phyloP scores from a whole-genome alignment of 2,888 invertebrate species.

The Actias luna region DNA sequence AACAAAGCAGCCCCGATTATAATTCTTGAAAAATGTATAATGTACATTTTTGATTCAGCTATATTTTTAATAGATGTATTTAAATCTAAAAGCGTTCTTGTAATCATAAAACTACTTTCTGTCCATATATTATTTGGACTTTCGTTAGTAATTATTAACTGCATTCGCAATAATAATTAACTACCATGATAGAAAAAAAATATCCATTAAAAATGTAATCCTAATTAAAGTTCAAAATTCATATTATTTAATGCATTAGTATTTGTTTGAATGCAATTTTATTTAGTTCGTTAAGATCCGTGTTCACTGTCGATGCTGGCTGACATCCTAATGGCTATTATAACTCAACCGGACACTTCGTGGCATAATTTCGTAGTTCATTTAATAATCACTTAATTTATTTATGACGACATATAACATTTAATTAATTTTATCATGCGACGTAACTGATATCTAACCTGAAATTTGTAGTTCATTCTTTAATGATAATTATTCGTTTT shows the following conservation, averaged over 20 bases:
- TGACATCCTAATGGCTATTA: constrained; percentile 53
- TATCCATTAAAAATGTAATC: too few relatives aligned
- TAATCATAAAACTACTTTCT: too few relatives aligned
- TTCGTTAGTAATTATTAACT: too few relatives aligned
- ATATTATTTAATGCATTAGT: neutral
- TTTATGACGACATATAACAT: constrained; percentile 17
- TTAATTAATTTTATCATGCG: constrained; percentile 1
- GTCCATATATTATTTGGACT: too few relatives aligned
- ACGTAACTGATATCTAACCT: neutral
- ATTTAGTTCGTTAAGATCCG: neutral
- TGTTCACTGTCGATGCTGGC: constrained; percentile 39
- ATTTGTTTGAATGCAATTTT: neutral
- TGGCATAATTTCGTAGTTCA: constrained; percentile 37
- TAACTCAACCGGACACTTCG: constrained; percentile 48
- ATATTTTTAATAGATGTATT: too few relatives aligned
- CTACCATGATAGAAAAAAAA: neutral
- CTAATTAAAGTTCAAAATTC: neutral
- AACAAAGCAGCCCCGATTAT: too few relatives aligned
- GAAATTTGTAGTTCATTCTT: neutral
- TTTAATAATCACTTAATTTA: constrained; percentile 23
- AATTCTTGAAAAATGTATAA: too few relatives aligned
- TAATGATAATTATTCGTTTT: neutral
- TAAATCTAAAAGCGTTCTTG: too few relatives aligned
- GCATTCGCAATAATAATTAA: neutral
- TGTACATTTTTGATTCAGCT: too few relatives aligned